phyloP scores from a whole-genome alignment of 2,888 invertebrate species.

The Napeogenes inachia region DNA sequence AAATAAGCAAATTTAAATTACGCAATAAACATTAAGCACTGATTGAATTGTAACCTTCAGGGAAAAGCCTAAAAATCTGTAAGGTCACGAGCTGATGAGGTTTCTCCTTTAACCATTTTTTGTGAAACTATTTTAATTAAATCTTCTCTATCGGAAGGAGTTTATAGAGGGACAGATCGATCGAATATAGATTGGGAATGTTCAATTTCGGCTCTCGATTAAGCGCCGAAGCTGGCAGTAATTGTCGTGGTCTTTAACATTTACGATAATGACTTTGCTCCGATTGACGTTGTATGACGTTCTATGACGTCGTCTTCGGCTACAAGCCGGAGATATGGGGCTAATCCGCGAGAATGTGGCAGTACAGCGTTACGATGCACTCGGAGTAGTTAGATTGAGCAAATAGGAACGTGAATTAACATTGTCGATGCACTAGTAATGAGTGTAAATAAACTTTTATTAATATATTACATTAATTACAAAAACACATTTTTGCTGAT shows the following conservation, averaged over 20 bases:
- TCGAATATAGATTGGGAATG: conserved; percentile 63
- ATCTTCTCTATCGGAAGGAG: conserved; percentile 59
- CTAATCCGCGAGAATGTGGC: conserved; percentile 42
- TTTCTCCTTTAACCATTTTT: conserved; percentile 57
- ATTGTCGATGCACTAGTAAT: conserved; percentile 6
- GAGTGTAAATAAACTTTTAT: conserved; percentile 11
- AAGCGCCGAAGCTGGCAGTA: conserved; percentile 57
- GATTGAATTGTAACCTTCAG: conserved; percentile 33
- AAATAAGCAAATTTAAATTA: conserved; percentile 19
- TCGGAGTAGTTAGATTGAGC: conserved; percentile 24
- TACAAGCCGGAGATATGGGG: conserved; percentile 46
- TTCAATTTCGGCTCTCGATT: conserved; percentile 60
- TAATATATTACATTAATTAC: conserved; percentile 2
- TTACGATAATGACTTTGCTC: conserved; percentile 67
- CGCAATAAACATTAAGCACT: conserved; percentile 29
- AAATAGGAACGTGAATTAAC: conserved; percentile 31
- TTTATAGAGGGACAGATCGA: conserved; percentile 65
- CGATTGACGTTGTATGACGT: conserved; percentile 67
- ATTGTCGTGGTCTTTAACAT: conserved; percentile 73
- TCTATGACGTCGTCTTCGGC: conserved; percentile 53
- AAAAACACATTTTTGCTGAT: too few species aligned
- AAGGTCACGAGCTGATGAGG: conserved; percentile 45
- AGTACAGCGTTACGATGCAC: conserved; percentile 19
- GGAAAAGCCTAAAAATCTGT: conserved; percentile 29
- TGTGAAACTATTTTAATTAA: conserved; percentile 72